Evolutionary conservation across 2,888 invertebrate genomes (phyloP).

Genomic region (Carabus problematicus): DNA sequence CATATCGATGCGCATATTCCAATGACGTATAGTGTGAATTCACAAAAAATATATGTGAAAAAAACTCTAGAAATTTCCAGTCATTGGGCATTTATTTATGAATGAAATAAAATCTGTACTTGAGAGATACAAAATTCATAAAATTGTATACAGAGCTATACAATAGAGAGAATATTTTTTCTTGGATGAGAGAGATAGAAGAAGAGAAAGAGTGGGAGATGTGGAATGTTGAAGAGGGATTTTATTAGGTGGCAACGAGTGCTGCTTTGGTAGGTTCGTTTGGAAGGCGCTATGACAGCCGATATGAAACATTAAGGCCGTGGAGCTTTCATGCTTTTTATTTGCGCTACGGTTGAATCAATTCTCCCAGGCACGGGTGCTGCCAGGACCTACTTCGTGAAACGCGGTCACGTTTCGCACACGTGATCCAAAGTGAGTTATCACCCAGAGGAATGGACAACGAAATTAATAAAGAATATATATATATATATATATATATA

Average conservation of each 20-base stretch:
- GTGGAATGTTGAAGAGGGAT: not conserved
- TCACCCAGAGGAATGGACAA: conserved; percentile 11
- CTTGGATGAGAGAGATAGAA: too few relatives aligned
- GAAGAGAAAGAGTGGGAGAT: too few relatives aligned
- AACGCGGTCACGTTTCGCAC: conserved; percentile 38
- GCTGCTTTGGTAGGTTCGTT: not conserved
- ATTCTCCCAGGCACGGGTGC: conserved; percentile 7
- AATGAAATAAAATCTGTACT: too few relatives aligned
- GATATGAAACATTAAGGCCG: conserved; percentile 34
- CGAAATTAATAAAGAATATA: conserved; percentile 38
- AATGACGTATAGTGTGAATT: too few relatives aligned
- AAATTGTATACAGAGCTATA: too few relatives aligned
- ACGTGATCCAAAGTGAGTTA: conserved; percentile 15
- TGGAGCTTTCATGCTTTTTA: conserved; percentile 15
- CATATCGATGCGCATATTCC: too few relatives aligned
- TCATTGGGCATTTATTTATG: too few relatives aligned
- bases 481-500: too few relatives aligned
- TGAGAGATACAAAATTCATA: too few relatives aligned
- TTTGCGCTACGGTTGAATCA: conserved; percentile 13
- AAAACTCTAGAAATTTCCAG: too few relatives aligned
- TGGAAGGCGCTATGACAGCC: not conserved
- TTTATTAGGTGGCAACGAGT: conserved; percentile 29
- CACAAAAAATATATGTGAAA: too few relatives aligned
- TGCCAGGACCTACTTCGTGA: conserved; percentile 16
- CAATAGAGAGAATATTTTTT: too few relatives aligned